Evolutionary conservation across 2,797 vertebrate genomes (phyloP), one percentile per base, ranked within the genome.

Genomic region (Amazona finschi): DNA sequence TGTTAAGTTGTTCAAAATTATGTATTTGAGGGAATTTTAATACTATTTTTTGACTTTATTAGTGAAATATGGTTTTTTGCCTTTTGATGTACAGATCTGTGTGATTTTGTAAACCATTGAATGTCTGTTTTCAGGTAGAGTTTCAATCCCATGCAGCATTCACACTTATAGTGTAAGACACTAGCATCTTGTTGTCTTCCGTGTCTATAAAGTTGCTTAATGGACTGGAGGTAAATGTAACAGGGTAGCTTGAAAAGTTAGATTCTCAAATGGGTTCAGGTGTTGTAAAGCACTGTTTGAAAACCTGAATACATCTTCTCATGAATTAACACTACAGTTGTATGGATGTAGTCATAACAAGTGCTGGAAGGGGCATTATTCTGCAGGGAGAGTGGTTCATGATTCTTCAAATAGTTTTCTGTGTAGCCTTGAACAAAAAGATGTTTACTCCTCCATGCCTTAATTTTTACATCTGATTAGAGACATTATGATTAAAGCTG

Each of bases 391-490:
- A 82, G n/a, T 25, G 33, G 61, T n/a, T 66, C 31, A 38, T 31
- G 46, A 55, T 58, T 77, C 39, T 87, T 87, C 81, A 70, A 52
- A 66, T 18, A 64, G 72, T 41, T 87, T 85, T 85, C 64, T 79
- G 50, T 66, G 60, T 66, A 55, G 67, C 36, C 39, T 89, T 76
- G 74, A 82, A 85, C 71, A 87, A 93, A 86, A 87, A 78, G 18
- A 39, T 2, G 1, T 89, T 95, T 79, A 58, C 47, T 93, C 22
- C 43, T 80, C 53, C 3, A 0, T 79, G 71, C n/a, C 50, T 86
- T 92, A 36, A 52, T 93, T 95, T 95, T 93, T 87, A 73, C 52
- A 41, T 79, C 64, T 96, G 90, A 89, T 92, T 82, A 70, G 81
- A 86, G 39, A n/a, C 0, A 4, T 79, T 87, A 36, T 58, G 69